Percentiles rank a stretch among this genome's conserved stretches.
Conservation (phyloP, 2,888 invertebrate genomes). For the Xestia xanthographa region DNA sequence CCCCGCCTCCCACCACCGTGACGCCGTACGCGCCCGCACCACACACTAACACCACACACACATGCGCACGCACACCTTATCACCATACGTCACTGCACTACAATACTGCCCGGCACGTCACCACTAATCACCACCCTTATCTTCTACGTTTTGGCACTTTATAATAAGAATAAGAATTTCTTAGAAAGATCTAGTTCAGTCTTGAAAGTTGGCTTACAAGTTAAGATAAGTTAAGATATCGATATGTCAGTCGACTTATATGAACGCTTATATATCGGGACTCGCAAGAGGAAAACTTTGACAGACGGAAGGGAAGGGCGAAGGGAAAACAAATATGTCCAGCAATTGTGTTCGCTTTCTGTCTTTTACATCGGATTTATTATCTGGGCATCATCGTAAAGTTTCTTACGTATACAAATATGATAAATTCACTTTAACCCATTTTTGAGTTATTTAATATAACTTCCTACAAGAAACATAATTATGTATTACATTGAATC, state of each 20-base stretch:
- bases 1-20: constrained; percentile 94
- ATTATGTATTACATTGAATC: constrained; percentile 28
- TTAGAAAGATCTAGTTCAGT: constrained; percentile 81
- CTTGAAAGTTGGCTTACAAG: constrained; percentile 82
- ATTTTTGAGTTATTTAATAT: constrained; percentile 59
- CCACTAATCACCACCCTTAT: constrained; percentile 44
- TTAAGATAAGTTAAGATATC: constrained; percentile 76
- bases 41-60: constrained; percentile 58
- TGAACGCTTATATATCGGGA: constrained; percentile 64
- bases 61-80: constrained; percentile 61
- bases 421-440: constrained; percentile 70
- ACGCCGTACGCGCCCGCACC: constrained; percentile 83
- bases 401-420: constrained; percentile 50
- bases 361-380: constrained; percentile 56
- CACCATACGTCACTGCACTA: constrained; percentile 66
- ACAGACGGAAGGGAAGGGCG: constrained; percentile 58
- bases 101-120: constrained; percentile 49
- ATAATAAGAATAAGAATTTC: constrained; percentile 67
- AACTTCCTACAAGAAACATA: constrained; percentile 50
- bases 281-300: constrained; percentile 52
- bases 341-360: constrained; percentile 61
- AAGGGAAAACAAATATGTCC: constrained; percentile 67
- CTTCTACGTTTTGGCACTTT: constrained; percentile 73
- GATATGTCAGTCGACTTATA: constrained; percentile 84
- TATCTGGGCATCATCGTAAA: constrained; percentile 63